phyloP scores from a whole-genome alignment of 1,140 invertebrate genomes.

The Leptinotarsa defecta region DNA sequence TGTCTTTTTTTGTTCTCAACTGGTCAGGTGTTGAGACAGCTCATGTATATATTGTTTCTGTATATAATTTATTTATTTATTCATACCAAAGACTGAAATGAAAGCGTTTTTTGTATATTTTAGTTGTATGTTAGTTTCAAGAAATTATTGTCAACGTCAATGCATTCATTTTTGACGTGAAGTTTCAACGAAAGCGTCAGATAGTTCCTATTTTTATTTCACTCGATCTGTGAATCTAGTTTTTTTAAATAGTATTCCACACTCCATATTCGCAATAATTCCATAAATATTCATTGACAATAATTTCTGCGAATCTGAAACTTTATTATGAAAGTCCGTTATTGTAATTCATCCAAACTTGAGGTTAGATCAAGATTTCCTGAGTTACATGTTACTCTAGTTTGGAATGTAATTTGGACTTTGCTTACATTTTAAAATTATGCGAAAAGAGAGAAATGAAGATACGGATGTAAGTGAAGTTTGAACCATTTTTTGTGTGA shows the following conservation, averaged over 20 bases:
- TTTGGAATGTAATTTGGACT: constrained; percentile 1
- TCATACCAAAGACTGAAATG: constrained; percentile 53
- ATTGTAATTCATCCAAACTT: constrained; percentile 15
- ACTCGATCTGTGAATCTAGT: constrained; percentile 4
- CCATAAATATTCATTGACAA: constrained; percentile 28
- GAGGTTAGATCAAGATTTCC: not conserved
- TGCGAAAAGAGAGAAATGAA: not conserved
- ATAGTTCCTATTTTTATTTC: constrained; percentile 27
- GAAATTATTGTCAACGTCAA: constrained; percentile 42
- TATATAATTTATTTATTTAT: constrained; percentile 49
- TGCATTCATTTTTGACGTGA: constrained; percentile 17
- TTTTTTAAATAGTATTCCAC: constrained; percentile 5
- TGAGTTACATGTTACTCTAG: not conserved
- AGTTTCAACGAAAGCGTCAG: constrained; percentile 19
- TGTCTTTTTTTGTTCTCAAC: constrained; percentile 14
- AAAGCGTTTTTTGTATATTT: constrained; percentile 45
- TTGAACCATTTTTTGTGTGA: constrained; percentile 40
- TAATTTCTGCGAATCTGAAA: constrained; percentile 24
- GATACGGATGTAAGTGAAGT: constrained; percentile 14
- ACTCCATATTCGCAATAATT: constrained; percentile 30
- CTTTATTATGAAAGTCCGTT: not conserved
- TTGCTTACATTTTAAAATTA: constrained; percentile 13
- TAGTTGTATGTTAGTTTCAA: constrained; percentile 31
- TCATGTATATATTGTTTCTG: constrained; percentile 46
- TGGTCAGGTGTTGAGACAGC: not conserved